A percentile compares a stretch with the other conserved stretches of the same genome.
Evolutionary conservation across 2,113 vertebrate genomes (phyloP).

Genomic region (Strix uralensis): DNA sequence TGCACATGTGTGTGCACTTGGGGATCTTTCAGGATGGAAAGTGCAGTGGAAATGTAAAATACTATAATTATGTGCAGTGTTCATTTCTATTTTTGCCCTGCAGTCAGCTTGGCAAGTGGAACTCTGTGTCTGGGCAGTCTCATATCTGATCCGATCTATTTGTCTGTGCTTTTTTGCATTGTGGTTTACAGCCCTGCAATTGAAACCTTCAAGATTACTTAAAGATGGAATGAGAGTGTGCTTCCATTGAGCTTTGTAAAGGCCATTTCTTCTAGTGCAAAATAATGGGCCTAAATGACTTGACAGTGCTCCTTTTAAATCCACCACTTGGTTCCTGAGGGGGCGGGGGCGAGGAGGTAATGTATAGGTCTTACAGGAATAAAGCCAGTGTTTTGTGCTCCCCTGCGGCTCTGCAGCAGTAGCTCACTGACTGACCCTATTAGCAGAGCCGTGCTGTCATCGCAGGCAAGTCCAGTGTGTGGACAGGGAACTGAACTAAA

Average conservation of each 20-base stretch:
- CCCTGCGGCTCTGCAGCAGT: conserved; percentile 46
- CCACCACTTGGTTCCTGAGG: conserved; percentile 25
- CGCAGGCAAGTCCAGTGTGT: not conserved
- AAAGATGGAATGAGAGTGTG: conserved; percentile 43
- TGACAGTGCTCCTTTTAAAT: conserved; percentile 55
- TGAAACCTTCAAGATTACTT: conserved; percentile 60
- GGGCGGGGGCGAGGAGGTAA: not conserved
- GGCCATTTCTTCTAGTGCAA: conserved; percentile 48
- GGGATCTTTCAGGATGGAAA: conserved; percentile 32
- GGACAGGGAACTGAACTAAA: not conserved
- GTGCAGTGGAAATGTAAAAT: conserved; percentile 55
- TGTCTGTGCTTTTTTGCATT: conserved; percentile 56
- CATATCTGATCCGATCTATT: conserved; percentile 54
- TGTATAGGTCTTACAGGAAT: conserved; percentile 61
- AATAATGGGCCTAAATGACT: conserved; percentile 58
- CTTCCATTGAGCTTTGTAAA: conserved; percentile 41
- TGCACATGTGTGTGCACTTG: conserved; percentile 19
- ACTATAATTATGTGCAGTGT: conserved; percentile 43
- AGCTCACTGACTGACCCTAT: conserved; percentile 50
- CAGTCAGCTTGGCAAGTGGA: conserved; percentile 55
- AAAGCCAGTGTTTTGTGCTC: conserved; percentile 54
- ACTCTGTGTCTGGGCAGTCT: conserved; percentile 57
- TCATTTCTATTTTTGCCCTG: conserved; percentile 55
- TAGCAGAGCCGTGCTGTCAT: conserved; percentile 36
- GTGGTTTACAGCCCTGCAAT: conserved; percentile 51